Percentiles rank a stretch among this genome's conserved stretches.
phyloP scores from a whole-genome alignment of 2,797 vertebrate species.

The Rhyacichthys aspro region DNA sequence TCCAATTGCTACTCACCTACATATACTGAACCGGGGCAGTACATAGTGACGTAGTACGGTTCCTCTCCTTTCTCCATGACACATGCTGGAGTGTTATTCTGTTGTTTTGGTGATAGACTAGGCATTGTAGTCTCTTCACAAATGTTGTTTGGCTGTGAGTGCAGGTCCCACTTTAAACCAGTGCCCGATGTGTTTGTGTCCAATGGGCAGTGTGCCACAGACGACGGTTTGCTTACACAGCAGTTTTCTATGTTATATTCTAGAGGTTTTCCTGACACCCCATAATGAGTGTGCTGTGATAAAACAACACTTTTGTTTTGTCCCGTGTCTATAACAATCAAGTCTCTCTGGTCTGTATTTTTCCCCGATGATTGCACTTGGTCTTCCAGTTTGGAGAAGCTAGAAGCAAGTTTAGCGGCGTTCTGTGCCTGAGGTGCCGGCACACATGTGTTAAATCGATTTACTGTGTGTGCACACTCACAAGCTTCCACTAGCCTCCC shows the following conservation, averaged over 20 bases:
- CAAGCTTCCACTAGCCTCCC: constrained; percentile 21
- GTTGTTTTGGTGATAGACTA: constrained; percentile 23
- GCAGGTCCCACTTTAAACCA: constrained; percentile 43
- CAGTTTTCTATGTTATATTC: constrained; percentile 52
- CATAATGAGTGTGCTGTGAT: constrained; percentile 17
- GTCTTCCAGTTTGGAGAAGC: constrained; percentile 18
- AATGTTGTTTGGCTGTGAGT: constrained; percentile 34
- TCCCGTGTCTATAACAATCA: constrained; percentile 17
- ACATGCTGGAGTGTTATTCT: constrained; percentile 35
- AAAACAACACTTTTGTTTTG: constrained; percentile 32
- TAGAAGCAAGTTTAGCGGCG: constrained; percentile 18
- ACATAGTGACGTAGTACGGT: constrained; percentile 69
- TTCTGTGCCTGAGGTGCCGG: constrained; percentile 30
- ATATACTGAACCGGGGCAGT: constrained; percentile 68
- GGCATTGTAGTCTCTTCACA: constrained; percentile 26
- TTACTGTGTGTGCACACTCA: constrained; percentile 30
- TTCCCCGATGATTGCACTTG: not conserved
- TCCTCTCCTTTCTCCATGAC: constrained; percentile 61
- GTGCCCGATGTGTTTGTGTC: constrained; percentile 45
- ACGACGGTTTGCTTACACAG: constrained; percentile 22
- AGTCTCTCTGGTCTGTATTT: constrained; percentile 19
- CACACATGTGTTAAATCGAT: constrained; percentile 39
- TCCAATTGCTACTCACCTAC: constrained; percentile 70
- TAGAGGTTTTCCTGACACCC: constrained; percentile 25
- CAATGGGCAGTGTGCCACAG: constrained; percentile 30